Percentiles rank a stretch among this genome's conserved stretches.
These are phyloP conservation scores for Drosophila pegasa DNA, from an alignment of 2,888 invertebrate genomes.

Conservation along the genomic window DNA sequence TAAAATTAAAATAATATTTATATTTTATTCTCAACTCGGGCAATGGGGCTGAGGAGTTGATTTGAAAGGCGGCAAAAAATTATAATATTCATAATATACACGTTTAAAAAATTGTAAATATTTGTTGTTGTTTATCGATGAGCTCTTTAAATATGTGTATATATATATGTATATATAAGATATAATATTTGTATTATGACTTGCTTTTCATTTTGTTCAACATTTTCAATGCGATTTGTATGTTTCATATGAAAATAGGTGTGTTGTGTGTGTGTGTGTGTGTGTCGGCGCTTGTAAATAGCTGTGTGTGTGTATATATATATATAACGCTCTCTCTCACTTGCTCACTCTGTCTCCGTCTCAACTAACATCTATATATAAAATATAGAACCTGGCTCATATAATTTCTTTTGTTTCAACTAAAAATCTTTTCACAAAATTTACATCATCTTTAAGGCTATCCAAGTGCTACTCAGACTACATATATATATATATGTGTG, in stretches of 20 bases:
- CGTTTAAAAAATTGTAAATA: slow-evolving; percentile 67
- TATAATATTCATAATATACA: slow-evolving; percentile 61
- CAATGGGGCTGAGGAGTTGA: slow-evolving; percentile 66
- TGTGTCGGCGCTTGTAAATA: slow-evolving; percentile 57
- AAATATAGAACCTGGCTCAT: slow-evolving; percentile 51
- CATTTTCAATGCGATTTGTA: slow-evolving; percentile 65
- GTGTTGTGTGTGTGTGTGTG: slow-evolving; percentile 18
- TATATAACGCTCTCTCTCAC: slow-evolving; percentile 37
- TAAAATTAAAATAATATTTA: slow-evolving; percentile 61
- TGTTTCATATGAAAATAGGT: slow-evolving; percentile 68
- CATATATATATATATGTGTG: neutral
- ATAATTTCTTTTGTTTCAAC: neutral
- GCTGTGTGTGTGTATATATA: slow-evolving; percentile 35
- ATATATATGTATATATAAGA: slow-evolving; percentile 25
- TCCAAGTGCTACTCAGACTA: slow-evolving; percentile 68
- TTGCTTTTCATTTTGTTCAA: slow-evolving; percentile 54
- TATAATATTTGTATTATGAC: slow-evolving; percentile 57
- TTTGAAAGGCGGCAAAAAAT: slow-evolving; percentile 37
- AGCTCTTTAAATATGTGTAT: slow-evolving; percentile 20
- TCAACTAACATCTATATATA: slow-evolving; percentile 33
- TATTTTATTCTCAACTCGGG: slow-evolving; percentile 57
- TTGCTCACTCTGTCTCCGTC: slow-evolving; percentile 4
- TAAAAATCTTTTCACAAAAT: slow-evolving; percentile 47
- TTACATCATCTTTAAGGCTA: slow-evolving; percentile 69
- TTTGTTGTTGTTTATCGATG: slow-evolving; percentile 42